Conservation (phyloP, 64 coral and sea anemone genomes). For the Astreopora myriophthalma region DNA sequence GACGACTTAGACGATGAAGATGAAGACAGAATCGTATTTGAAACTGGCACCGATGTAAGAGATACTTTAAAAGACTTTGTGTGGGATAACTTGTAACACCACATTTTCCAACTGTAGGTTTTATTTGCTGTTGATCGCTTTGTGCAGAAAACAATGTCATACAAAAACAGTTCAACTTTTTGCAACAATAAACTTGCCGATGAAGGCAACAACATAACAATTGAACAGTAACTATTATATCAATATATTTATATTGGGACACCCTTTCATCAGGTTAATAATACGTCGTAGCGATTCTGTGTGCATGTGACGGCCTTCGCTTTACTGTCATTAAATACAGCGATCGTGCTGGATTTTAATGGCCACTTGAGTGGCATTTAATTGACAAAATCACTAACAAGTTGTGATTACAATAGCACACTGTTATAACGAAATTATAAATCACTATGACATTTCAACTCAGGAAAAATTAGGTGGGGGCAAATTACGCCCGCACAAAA, state of each 20-base stretch:
- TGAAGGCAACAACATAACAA: neutral
- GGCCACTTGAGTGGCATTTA: too few species aligned
- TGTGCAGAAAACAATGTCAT: neutral
- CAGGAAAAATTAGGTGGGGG: too few species aligned
- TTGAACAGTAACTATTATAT: neutral
- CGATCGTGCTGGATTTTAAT: too few species aligned
- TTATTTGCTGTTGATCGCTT: neutral
- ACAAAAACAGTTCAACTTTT: neutral
- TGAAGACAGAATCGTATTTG: neutral
- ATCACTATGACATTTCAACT: too few species aligned
- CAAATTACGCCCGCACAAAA: too few species aligned
- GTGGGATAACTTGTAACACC: conserved; percentile 7
- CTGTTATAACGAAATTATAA: too few species aligned
- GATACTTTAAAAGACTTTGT: conserved; percentile 15
- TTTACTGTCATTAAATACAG: too few species aligned
- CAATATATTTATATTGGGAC: neutral
- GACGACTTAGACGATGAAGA: neutral
- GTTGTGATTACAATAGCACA: too few species aligned
- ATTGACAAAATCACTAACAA: too few species aligned
- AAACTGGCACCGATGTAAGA: neutral
- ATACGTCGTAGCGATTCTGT: too few species aligned
- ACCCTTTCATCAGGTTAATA: too few species aligned
- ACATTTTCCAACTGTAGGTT: neutral
- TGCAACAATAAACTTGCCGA: neutral
- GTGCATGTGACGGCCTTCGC: too few species aligned